Evolutionary conservation across 2,888 invertebrate species (phyloP).

Genomic region (Cosmopolites sordidus): DNA sequence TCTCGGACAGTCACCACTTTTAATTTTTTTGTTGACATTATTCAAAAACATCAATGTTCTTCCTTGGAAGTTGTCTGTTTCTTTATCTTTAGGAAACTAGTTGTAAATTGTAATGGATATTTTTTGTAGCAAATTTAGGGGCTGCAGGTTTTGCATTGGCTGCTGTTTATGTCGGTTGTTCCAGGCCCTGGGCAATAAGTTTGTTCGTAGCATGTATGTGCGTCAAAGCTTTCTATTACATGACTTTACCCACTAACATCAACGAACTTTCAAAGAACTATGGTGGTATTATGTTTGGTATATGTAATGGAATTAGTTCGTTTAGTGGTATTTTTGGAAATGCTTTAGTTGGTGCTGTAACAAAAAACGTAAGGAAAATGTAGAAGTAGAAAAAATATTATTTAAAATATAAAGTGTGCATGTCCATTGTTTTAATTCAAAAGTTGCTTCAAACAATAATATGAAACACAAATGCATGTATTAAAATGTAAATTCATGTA

Average conservation of each 20-base stretch:
- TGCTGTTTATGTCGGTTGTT: constrained; percentile 61
- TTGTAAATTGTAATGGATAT: too few relatives aligned
- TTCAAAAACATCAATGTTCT: too few relatives aligned
- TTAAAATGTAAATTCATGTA: too few relatives aligned
- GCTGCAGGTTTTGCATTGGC: constrained; percentile 59
- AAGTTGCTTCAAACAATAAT: too few relatives aligned
- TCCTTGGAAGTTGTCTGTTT: too few relatives aligned
- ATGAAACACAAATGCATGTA: too few relatives aligned
- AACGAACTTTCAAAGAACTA: constrained; percentile 60
- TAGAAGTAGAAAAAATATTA: too few relatives aligned
- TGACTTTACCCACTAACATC: constrained; percentile 59
- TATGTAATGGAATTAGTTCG: constrained; percentile 57
- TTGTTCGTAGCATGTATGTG: constrained; percentile 59
- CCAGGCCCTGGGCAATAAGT: constrained; percentile 49
- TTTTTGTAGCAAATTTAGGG: constrained; percentile 53
- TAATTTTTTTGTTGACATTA: too few relatives aligned
- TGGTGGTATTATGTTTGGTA: constrained; percentile 58
- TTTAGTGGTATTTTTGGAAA: constrained; percentile 57
- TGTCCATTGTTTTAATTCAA: too few relatives aligned
- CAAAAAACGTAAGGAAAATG: constrained; percentile 57
- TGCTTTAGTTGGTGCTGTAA: constrained; percentile 54
- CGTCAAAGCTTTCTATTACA: constrained; percentile 63
- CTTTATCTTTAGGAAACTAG: too few relatives aligned
- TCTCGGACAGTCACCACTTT: too few relatives aligned
- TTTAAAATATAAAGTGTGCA: too few relatives aligned